Base-by-base conservation (phyloP, 2,113 vertebrate genomes). In the Erythrolamprus reginae region DNA sequence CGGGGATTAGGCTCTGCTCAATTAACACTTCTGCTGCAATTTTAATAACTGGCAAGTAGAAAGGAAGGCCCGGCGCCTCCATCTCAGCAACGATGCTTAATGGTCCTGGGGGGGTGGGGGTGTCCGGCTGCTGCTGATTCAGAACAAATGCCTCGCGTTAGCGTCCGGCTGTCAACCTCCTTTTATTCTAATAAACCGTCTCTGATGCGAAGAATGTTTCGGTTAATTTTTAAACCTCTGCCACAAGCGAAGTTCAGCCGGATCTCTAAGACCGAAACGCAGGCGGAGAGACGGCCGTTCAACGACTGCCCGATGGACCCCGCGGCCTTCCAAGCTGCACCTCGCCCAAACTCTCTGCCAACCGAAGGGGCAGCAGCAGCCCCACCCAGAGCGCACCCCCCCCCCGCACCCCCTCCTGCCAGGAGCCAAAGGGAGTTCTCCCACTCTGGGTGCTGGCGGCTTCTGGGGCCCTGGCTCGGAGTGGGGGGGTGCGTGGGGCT, bases 151-250 rank as follows among this genome's bases (percentile, higher is more conserved):
- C 91, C 90, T 52, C 28, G 92, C 93, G 91, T 94, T 93, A 90
- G 93, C 92, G 93, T 95, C 92, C 93, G 95, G 92, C 92, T 91
- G 92, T 94, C 93, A 93, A 92, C 92, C 92, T 95, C 93, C 95
- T 93, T 93, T 96, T 93, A 94, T 94, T 94, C 94, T 95, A 96
- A 95, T 96, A 96, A 96, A 94, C 92, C 93, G 94, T 95, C 91
- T 95, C 89, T 95, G 94, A 50, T 47, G 4, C 48, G 17, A 28
- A 91, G 93, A 94, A 95, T 93, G 94, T 94, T 93, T 95, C 93
- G 26, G 10, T 50, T 50, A 13, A 50, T 50, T 50, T 50, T 84
- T 51, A 10, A 77, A 77, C 21, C 33, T 42, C 38, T 15, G 8
- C 33, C 7, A 38, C 33, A 21, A 77, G 70, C 17, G 1, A 21